A percentile compares a stretch with the other conserved stretches of the same genome.
phyloP scores from a whole-genome alignment of 2,113 vertebrate genomes.

The Dasypus novemcinctus region DNA sequence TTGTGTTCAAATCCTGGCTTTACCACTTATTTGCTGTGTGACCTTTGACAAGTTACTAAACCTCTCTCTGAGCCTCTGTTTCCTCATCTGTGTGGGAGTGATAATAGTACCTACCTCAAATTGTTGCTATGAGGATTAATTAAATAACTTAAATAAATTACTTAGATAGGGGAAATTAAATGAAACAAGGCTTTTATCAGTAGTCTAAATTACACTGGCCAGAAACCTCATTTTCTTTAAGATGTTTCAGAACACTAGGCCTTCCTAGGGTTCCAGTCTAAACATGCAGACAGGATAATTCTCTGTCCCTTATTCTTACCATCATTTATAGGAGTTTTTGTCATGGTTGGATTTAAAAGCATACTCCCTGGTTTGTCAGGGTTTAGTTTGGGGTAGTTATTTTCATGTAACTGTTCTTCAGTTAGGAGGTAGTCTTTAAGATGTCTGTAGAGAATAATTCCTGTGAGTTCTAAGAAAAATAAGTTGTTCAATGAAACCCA shows the following conservation, averaged over 20 bases:
- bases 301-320: constrained; percentile 39
- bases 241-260: background rate
- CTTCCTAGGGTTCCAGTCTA: background rate
- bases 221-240: background rate
- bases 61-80: background rate
- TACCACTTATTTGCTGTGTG: background rate
- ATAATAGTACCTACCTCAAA: background rate
- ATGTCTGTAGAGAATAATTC: constrained; percentile 79
- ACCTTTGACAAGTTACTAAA: background rate
- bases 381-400: constrained; percentile 83
- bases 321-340: constrained; percentile 39
- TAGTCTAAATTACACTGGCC: background rate
- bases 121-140: background rate
- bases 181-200: background rate
- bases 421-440: constrained; percentile 86
- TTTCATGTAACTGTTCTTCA: constrained; percentile 83
- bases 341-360: constrained; percentile 72
- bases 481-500: background rate
- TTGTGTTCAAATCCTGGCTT: background rate
- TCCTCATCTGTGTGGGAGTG: background rate
- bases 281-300: background rate
- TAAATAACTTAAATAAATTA: background rate
- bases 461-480: constrained; percentile 72
- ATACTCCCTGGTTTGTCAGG: constrained; percentile 82
- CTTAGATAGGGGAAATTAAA: background rate